Evolutionary conservation across 2,113 vertebrate genomes (phyloP), one percentile per base, ranked within the genome.

Genomic region (Halichoeres trimaculatus): DNA sequence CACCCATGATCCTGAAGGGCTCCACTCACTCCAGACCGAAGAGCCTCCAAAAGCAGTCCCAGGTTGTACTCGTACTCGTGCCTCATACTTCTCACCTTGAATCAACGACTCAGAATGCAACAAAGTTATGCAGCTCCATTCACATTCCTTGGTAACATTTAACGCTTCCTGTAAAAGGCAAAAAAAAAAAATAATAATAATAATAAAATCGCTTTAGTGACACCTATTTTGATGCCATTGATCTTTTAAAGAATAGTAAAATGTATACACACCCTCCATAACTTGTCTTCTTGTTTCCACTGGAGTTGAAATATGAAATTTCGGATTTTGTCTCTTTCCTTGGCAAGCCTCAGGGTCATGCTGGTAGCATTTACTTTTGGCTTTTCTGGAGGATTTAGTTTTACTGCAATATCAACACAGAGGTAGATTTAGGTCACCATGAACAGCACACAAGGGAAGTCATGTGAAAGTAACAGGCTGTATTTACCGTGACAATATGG

Each of bases 1-100:
- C 16, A 24, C 38, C 92, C 88, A 91, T 8, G 80, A 65, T 48
- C n/a, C 40, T 8, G 16, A 47, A 19, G 70, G 74, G 67, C 91
- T 69, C 92, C 92, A 93, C 16, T 91, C 89, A 19, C 91, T 92
- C 91, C 91, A 93, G 7, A 1, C 3, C 7, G 77, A 59, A 0
- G 0, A 0, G 3, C 0, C 0, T 0, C 0, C 0, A 0, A 0
- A 0, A 0, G 0, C 0, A 0, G 0, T 0, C 30, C 3, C 6
- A 30, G 6, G 30, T 30, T 11, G 1, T 23, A 83, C 54, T 41
- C 83, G 67, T 34, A 68, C 16, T 1, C 85, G 88, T 0, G 30
- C 84, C 43, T 87, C 26, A 2, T 89, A 87, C 8, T 0, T 41
- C n/a, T 79, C 17, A 0, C 56, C 74, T 35, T 7, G 17, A 3